A percentile compares a stretch with the other conserved stretches of the same genome.
These are phyloP conservation scores for Proctacanthus coquilletti DNA, from an alignment of 1,140 invertebrate species.

Conservation along the genomic window DNA sequence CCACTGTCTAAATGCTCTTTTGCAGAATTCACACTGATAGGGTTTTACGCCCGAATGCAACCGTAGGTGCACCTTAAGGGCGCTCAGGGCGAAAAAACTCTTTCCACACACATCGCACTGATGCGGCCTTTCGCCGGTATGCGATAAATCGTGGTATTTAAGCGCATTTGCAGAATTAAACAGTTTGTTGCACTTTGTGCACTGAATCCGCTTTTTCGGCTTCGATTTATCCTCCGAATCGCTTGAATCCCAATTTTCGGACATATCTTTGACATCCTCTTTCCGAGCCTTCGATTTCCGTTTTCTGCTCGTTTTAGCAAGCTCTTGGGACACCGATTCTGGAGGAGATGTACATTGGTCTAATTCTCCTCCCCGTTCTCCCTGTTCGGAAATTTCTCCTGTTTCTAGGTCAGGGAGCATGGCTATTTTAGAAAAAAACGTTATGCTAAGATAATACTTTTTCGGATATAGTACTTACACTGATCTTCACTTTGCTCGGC, in stretches of 20 bases:
- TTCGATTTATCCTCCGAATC: constrained; percentile 4
- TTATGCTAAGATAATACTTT: too few relatives aligned
- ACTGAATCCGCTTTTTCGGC: constrained; percentile 27
- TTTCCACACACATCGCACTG: constrained; percentile 70
- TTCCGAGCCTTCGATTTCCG: background rate
- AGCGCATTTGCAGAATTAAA: constrained; percentile 72
- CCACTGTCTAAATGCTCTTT: constrained; percentile 65
- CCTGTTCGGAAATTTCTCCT: too few relatives aligned
- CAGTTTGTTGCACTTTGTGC: constrained; percentile 47
- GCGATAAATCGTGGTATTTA: constrained; percentile 67
- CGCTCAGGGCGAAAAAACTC: constrained; percentile 61
- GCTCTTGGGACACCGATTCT: too few relatives aligned
- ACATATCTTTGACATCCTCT: background rate
- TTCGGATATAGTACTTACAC: background rate
- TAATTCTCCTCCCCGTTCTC: too few relatives aligned
- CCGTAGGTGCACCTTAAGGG: constrained; percentile 58
- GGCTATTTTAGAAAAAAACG: too few relatives aligned
- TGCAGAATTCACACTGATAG: constrained; percentile 60
- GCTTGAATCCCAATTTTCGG: too few relatives aligned
- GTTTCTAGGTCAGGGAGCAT: too few relatives aligned
- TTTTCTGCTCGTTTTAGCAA: too few relatives aligned
- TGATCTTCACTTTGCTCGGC: background rate
- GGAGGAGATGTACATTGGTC: too few relatives aligned
- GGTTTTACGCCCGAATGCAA: constrained; percentile 65
- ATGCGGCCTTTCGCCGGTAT: constrained; percentile 56